Evolutionary conservation across 2,888 invertebrate genomes (phyloP).

Genomic region (Dolichopus griseipennis): DNA sequence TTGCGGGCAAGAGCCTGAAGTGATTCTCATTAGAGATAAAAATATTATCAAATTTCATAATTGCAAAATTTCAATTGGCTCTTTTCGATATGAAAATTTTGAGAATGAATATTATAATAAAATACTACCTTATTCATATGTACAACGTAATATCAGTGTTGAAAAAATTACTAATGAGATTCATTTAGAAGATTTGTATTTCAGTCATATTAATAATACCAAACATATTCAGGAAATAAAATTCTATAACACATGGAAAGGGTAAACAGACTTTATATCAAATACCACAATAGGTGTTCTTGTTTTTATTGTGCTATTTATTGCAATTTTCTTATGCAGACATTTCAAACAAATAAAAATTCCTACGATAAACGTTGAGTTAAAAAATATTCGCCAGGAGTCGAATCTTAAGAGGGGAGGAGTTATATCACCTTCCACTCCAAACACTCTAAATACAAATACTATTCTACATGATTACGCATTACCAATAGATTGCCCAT

Average conservation of each 20-base stretch:
- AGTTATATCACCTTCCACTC: constrained; percentile 13
- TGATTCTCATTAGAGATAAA: constrained; percentile 7
- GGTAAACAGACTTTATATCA: constrained; percentile 5
- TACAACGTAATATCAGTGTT: constrained; percentile 8
- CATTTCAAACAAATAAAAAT: background rate
- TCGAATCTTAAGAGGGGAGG: constrained; percentile 13
- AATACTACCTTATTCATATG: background rate
- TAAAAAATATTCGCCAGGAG: constrained; percentile 10
- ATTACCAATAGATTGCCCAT: background rate
- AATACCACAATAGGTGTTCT: constrained; percentile 10
- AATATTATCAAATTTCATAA: constrained; percentile 12
- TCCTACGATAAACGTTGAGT: constrained; percentile 5
- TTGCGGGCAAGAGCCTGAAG: background rate
- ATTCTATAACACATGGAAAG: constrained; percentile 5
- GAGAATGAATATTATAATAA: too few species aligned
- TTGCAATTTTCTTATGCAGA: background rate
- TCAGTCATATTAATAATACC: constrained; percentile 11
- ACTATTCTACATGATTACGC: background rate
- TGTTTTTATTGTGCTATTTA: too few species aligned
- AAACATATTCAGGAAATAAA: constrained; percentile 9
- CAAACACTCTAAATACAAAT: background rate
- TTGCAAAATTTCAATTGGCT: constrained; percentile 14
- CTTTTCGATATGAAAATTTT: background rate
- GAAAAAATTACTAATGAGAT: constrained; percentile 8
- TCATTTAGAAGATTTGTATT: constrained; percentile 7